Conservation (phyloP, 2,113 vertebrate genomes). For the Cephalopholis sonnerati region DNA sequence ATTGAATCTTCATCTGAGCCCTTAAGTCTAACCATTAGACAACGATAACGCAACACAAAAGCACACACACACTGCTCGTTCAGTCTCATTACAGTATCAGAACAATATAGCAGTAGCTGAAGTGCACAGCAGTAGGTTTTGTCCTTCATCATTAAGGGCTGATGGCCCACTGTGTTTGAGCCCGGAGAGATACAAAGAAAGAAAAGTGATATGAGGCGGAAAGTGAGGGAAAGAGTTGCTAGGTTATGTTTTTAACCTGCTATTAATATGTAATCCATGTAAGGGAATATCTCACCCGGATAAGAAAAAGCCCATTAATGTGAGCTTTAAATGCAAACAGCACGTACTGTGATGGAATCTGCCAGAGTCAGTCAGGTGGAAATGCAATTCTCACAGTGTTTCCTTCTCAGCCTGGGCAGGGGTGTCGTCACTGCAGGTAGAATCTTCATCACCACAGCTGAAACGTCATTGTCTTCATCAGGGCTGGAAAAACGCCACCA, state of each 20-base stretch:
- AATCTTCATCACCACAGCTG: conserved; percentile 35
- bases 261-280: conserved; percentile 50
- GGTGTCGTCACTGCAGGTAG: conserved; percentile 39
- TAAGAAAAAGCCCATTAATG: conserved; percentile 37
- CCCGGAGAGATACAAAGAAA: conserved; percentile 46
- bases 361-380: conserved; percentile 61
- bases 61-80: conserved; percentile 61
- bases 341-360: conserved; percentile 42
- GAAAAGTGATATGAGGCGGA: conserved; percentile 36
- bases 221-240: conserved; percentile 44
- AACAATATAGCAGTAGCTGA: conserved; percentile 57
- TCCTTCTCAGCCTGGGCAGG: conserved; percentile 21
- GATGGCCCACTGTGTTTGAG: conserved; percentile 65
- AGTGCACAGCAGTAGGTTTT: conserved; percentile 69
- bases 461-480: conserved; percentile 39
- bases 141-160: conserved; percentile 72
- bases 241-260: conserved; percentile 45
- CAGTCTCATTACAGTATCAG: conserved; percentile 80
- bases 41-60: conserved; percentile 59
- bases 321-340: conserved; percentile 33
- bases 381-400: conserved; percentile 56
- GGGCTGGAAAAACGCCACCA: conserved; percentile 9
- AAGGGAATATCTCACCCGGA: conserved; percentile 2
- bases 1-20: conserved; percentile 86
- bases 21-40: conserved; percentile 83